These are phyloP conservation scores for Achlya flavicornis DNA, from an alignment of 2,888 invertebrate genomes.

Conservation along the genomic window DNA sequence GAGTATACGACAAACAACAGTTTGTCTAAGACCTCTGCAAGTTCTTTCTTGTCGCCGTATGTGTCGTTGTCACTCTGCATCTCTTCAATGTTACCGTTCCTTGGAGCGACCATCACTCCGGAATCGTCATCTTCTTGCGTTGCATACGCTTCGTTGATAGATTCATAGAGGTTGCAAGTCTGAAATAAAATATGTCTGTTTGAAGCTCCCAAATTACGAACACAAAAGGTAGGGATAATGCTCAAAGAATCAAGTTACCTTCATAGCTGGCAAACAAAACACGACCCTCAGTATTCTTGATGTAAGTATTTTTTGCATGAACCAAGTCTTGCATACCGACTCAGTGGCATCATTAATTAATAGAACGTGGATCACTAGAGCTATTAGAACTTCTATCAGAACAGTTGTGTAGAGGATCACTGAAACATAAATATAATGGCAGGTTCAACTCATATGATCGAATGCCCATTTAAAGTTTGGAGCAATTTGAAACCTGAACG, in stretches of 20 bases:
- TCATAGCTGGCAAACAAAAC: constrained; percentile 62
- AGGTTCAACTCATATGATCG: neutral
- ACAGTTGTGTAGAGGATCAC: constrained; percentile 68
- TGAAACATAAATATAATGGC: constrained; percentile 39
- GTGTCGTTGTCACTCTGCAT: constrained; percentile 60
- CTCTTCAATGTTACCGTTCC: constrained; percentile 58
- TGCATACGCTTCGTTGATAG: constrained; percentile 57
- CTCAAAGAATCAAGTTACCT: constrained; percentile 47
- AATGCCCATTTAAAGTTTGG: no score
- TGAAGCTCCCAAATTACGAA: neutral
- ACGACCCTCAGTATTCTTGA: constrained; percentile 51
- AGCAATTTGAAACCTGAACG: no score
- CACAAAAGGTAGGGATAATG: no score
- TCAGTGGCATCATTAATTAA: constrained; percentile 53
- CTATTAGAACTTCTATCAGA: constrained; percentile 56
- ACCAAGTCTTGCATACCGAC: constrained; percentile 48
- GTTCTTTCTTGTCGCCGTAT: constrained; percentile 53
- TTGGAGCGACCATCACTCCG: constrained; percentile 33
- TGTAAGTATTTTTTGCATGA: constrained; percentile 54
- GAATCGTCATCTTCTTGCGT: constrained; percentile 60
- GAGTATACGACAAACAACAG: constrained; percentile 62
- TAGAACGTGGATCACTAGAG: constrained; percentile 58
- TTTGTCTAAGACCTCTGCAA: constrained; percentile 67
- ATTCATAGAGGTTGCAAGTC: constrained; percentile 49
- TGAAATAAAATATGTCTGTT: constrained; percentile 22